Percentiles rank a stretch among this genome's conserved stretches.
These are phyloP conservation scores for Bimastos eiseni DNA, from an alignment of 2,888 invertebrate genomes.

Conservation along the genomic window DNA sequence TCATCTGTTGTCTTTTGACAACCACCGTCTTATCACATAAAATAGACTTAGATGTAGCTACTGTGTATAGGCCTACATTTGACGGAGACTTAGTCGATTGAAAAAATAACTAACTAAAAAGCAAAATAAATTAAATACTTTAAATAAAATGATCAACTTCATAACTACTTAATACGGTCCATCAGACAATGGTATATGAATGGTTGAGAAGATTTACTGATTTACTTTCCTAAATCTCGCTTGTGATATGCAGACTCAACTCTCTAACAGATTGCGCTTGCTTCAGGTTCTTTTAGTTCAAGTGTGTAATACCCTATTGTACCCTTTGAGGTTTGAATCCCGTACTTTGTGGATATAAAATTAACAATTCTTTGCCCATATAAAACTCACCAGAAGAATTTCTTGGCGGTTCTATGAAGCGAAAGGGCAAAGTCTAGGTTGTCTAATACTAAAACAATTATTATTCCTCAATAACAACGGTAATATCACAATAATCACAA, in stretches of 20 bases:
- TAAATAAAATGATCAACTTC: not conserved
- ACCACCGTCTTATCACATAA: not conserved
- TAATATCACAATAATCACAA: not conserved
- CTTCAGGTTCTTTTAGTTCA: not conserved
- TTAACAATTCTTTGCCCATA: too few species aligned
- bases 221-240: not conserved
- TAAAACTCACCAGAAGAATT: too few species aligned
- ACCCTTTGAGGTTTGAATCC: too few species aligned
- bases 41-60: too few species aligned
- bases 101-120: not conserved
- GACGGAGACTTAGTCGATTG: not conserved
- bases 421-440: too few species aligned
- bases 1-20: too few species aligned
- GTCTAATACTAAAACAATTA: not conserved
- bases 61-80: not conserved
- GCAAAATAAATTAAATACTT: too few species aligned
- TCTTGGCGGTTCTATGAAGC: too few species aligned
- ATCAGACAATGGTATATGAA: not conserved
- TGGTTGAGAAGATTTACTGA: not conserved
- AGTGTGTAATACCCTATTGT: not conserved
- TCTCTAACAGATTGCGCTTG: not conserved
- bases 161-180: not conserved
- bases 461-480: not conserved
- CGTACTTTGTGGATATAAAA: too few species aligned
- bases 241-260: too few species aligned